Percentiles rank a stretch among this genome's conserved stretches.
phyloP scores from a whole-genome alignment of 2,888 invertebrate genomes.

The Agrotis segetum region DNA sequence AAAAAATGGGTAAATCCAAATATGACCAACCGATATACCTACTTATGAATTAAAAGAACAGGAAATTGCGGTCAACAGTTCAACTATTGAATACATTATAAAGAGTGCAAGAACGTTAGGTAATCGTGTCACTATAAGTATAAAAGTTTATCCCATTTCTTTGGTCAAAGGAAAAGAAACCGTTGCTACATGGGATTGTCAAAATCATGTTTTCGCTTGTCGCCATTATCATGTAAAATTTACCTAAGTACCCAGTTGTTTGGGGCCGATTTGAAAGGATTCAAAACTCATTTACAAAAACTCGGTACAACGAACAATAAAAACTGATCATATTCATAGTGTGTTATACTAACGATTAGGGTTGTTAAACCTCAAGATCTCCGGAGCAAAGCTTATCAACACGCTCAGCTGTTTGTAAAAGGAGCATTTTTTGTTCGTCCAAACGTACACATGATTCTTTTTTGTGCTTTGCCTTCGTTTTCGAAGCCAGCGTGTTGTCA shows the following conservation, averaged over 20 bases:
- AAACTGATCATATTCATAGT: conserved; percentile 34
- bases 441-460: conserved; percentile 77
- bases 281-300: conserved; percentile 24
- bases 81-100: conserved; percentile 4
- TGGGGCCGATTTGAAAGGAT: conserved; percentile 23
- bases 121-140: not conserved
- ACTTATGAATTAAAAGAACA: conserved; percentile 24
- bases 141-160: not conserved
- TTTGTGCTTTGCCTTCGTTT: conserved; percentile 68
- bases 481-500: conserved; percentile 71
- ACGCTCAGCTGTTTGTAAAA: conserved; percentile 85
- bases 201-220: not conserved
- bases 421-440: conserved; percentile 73
- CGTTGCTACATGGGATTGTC: not conserved
- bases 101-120: not conserved
- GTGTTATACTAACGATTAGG: conserved; percentile 52
- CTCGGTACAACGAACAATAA: conserved; percentile 41
- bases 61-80: conserved; percentile 34
- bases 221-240: conserved; percentile 29
- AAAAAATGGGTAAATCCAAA: conserved; percentile 20
- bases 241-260: not conserved
- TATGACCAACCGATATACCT: conserved; percentile 7
- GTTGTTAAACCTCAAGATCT: conserved; percentile 37
- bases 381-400: conserved; percentile 67
- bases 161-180: not conserved